These are phyloP conservation scores for Thelaira solivaga DNA, from an alignment of 2,888 invertebrate genomes.

Conservation along the genomic window DNA sequence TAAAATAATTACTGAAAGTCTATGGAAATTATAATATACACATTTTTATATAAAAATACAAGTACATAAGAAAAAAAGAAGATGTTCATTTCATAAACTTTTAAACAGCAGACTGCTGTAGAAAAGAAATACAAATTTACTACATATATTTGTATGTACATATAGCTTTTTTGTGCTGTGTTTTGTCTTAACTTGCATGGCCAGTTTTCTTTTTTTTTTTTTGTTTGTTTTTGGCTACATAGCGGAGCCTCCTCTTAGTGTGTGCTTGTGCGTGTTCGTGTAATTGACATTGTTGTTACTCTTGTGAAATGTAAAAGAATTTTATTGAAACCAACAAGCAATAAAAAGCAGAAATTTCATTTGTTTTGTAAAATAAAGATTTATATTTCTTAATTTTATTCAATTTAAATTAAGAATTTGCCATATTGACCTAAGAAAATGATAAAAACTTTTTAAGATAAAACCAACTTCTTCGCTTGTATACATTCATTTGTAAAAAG, in stretches of 20 bases:
- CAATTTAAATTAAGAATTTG: not conserved
- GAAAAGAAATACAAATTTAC: no score
- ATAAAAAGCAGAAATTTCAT: not conserved
- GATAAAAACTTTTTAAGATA: not conserved
- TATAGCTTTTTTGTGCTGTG: not conserved
- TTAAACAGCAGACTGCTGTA: not conserved
- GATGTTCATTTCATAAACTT: not conserved
- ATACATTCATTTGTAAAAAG: no score
- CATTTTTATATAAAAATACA: not conserved
- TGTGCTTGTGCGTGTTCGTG: not conserved
- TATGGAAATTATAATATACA: not conserved
- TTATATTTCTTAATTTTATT: not conserved
- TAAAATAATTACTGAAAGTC: not conserved
- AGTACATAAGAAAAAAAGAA: not conserved
- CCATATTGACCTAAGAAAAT: conserved; percentile 19
- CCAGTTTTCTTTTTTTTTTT: no score
- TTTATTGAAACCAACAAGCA: conserved; percentile 6
- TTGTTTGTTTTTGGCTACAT: conserved; percentile 23
- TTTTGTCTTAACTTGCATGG: conserved; percentile 39
- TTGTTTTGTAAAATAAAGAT: not conserved
- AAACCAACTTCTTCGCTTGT: no score
- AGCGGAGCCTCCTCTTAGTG: conserved; percentile 17
- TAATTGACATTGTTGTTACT: no score
- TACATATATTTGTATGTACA: not conserved
- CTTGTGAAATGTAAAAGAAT: conserved; percentile 32